Conservation (phyloP, 1,140 invertebrate genomes). For the Riptortus pedestris region DNA sequence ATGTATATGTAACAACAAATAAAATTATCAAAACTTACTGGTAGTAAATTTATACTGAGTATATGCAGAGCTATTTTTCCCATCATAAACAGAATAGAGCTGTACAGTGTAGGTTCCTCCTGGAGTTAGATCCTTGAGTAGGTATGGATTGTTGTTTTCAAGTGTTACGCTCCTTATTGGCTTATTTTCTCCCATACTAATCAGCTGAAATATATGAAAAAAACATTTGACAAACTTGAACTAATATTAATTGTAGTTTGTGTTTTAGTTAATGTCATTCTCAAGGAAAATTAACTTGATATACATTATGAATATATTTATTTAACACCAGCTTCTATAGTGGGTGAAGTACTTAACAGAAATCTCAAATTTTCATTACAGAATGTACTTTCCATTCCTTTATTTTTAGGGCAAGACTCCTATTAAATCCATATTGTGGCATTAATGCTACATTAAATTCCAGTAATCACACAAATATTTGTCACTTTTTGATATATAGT, state of each 20-base stretch:
- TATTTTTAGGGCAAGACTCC: too few relatives aligned
- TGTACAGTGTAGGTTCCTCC: conserved; percentile 87
- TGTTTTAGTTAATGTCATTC: not conserved
- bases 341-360: not conserved
- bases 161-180: conserved; percentile 53
- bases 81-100: conserved; percentile 77
- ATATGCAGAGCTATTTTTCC: conserved; percentile 80
- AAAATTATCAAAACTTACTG: too few relatives aligned
- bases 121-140: conserved; percentile 66
- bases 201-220: conserved; percentile 40
- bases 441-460: too few relatives aligned
- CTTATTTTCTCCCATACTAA: conserved; percentile 50
- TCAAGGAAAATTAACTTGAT: too few relatives aligned
- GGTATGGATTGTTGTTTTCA: conserved; percentile 53
- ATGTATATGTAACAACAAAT: too few relatives aligned
- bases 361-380: too few relatives aligned
- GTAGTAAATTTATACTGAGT: conserved; percentile 86
- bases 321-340: not conserved
- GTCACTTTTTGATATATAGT: too few relatives aligned
- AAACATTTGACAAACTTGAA: not conserved
- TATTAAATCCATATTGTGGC: too few relatives aligned
- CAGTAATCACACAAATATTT: too few relatives aligned
- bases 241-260: not conserved
- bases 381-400: too few relatives aligned
- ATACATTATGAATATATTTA: too few relatives aligned